Percentiles rank a stretch among this genome's conserved stretches.
Evolutionary conservation across 92 coral and sea anemone genomes (phyloP).

Genomic region (Virgularia gustaviana): DNA sequence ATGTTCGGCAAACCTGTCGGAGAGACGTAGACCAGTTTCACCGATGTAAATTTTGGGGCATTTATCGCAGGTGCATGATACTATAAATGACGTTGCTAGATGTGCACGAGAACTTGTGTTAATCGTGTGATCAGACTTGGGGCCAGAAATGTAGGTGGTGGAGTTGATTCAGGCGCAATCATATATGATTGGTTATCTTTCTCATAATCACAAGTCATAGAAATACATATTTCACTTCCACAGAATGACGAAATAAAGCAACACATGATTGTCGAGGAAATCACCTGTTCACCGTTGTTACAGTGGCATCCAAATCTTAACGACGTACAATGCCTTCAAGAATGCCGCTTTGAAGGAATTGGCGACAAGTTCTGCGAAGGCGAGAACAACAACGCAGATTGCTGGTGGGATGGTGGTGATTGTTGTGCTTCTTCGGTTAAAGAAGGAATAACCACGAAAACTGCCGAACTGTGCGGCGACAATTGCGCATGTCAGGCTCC

Average conservation of each 20-base stretch:
- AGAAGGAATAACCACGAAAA: background rate
- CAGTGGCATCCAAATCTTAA: conserved; percentile 77
- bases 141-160: too few relatives aligned
- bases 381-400: conserved; percentile 69
- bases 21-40: too few relatives aligned
- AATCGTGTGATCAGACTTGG: too few relatives aligned
- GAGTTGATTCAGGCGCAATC: background rate
- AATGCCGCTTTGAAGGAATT: conserved; percentile 47
- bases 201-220: background rate
- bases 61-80: too few relatives aligned
- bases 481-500: background rate
- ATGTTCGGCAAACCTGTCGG: too few relatives aligned
- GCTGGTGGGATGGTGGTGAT: conserved; percentile 90
- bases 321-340: conserved; percentile 44
- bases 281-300: conserved; percentile 61
- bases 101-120: too few relatives aligned
- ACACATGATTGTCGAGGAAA: conserved; percentile 37
- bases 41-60: too few relatives aligned
- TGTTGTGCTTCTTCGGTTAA: conserved; percentile 66
- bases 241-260: background rate
- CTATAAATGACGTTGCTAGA: too few relatives aligned
- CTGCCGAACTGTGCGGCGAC: background rate
- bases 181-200: background rate
- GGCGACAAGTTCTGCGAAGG: conserved; percentile 66
- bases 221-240: too few relatives aligned